Base-by-base conservation (phyloP, 2,797 vertebrate species). In the Notamacropus eugenii region DNA sequence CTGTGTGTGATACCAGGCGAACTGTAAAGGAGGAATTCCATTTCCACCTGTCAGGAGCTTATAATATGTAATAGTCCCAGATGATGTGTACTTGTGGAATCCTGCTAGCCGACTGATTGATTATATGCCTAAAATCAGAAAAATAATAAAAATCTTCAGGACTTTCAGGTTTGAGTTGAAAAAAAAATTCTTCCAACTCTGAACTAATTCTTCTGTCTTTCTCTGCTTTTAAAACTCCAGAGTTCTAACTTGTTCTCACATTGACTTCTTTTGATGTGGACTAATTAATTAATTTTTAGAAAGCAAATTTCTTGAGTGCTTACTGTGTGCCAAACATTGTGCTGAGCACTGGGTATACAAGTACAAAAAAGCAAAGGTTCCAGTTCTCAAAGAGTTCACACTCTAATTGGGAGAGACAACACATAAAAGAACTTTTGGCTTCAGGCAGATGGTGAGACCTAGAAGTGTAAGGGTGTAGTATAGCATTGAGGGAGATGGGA, bases 181-280 rank as follows among this genome's bases (percentile, higher is more conserved):
- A 62, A 54, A 93, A 16, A 91, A 87, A 52, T 57, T 52, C 91
- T 94, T 91, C 54, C 22, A 55, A 29, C n/a, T 19, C 34, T 91
- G 5, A 93, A 55, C 55, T 90, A 90, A 91, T 58, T 93, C 95
- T 93, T 90, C 90, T 91, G 54, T 24, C 91, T 95, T 92, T 87
- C 90, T 95, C 94, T 90, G 87, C 54, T 93, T 96, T 91, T 91
- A 57, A 56, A 91, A 29, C 31, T 82, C 40, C 24, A 27, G 22
- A 46, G 19, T 82, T 82, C n/a, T 46, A 82, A 46, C 6, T 82
- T 8, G 67, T 82, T 82, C 74, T 82, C 40, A 46, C 74, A 82
- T 10, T 82, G 67, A 40, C 67, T 24, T 16, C 5, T 67, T 67
- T 16, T 74, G 62, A n/a, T 74, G 67, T 74, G 22, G 40, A 82